Evolutionary conservation across 1,140 invertebrate species (phyloP), one percentile per base, ranked within the genome.

Genomic region (Bombus affinis): DNA sequence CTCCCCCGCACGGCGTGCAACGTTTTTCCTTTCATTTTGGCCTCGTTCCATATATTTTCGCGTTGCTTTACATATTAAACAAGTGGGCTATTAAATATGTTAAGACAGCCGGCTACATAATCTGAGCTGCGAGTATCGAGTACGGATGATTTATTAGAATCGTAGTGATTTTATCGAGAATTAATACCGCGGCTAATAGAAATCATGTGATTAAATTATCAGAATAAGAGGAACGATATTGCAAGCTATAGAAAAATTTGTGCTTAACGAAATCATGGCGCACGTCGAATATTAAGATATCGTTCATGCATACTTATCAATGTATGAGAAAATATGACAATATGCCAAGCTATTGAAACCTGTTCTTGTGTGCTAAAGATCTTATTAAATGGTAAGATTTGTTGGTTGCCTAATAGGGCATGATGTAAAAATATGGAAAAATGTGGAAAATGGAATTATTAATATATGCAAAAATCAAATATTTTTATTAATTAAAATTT

Each of bases 1-100:
- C 79, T 74, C 71, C 84, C 75, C 47, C 84, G 37, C 66, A 8
- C 5, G 44, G 22, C 71, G 22, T 53, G 18, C 47, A 53, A 53
- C 28, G 44, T 70, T 81, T 85, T 81, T 81, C 70, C 84, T 85
- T 85, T 85, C 84, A 68, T 85, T 85, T 85, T 81, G 79, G 42
- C 75, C 79, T 68, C 84, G 39, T 85, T 81, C 35, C 84, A 81
- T 81, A 70, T n/a, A 65, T 85, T 75, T 77, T 72, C 32, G 1
- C 59, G 35, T 81, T 81, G 35, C 78, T 81, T 85, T 85, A 39
- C 71, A 81, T 81, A 85, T 85, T 81, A 81, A 85, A 62, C 62
- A 57, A 72, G 47, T n/a, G 32, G 57, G 65, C 77, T 80, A 62
- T 70, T 72, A 66, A 80, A 80, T 62, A 85, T 73, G 57, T 85